Conservation (phyloP, 2,113 vertebrate species). For the Eurystomus gularis region DNA sequence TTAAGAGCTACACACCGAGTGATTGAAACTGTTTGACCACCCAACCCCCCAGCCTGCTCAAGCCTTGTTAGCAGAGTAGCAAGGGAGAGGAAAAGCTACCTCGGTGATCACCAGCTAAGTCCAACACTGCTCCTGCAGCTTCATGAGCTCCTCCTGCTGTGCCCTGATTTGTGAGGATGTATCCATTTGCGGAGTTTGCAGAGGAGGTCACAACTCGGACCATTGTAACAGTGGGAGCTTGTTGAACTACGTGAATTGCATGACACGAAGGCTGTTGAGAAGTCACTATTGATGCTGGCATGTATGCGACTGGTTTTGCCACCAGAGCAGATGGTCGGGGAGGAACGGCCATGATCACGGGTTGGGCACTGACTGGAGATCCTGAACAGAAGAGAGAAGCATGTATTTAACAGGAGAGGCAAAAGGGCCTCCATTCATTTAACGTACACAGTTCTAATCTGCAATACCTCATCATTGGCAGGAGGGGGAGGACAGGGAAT, state of each 20-base stretch:
- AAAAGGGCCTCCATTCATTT: not conserved
- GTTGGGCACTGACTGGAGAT: slow-evolving; percentile 91
- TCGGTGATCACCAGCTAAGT: slow-evolving; percentile 74
- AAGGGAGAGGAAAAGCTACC: slow-evolving; percentile 53
- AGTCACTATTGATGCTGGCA: slow-evolving; percentile 85
- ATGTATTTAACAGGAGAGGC: not conserved
- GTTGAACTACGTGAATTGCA: slow-evolving; percentile 89
- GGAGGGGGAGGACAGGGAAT: not conserved
- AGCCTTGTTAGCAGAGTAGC: not conserved
- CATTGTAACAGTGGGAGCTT: slow-evolving; percentile 92
- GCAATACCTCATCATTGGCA: not conserved
- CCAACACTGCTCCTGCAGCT: slow-evolving; percentile 70
- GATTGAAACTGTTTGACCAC: not conserved
- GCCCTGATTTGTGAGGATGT: slow-evolving; percentile 83
- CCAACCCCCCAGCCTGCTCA: not conserved
- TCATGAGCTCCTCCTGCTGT: slow-evolving; percentile 70
- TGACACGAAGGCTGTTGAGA: slow-evolving; percentile 82
- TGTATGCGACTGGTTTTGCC: slow-evolving; percentile 87
- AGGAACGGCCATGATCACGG: slow-evolving; percentile 93
- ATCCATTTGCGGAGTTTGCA: slow-evolving; percentile 87
- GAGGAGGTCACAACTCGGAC: slow-evolving; percentile 88
- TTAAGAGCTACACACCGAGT: not conserved
- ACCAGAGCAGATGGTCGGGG: slow-evolving; percentile 79
- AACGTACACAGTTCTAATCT: not conserved
- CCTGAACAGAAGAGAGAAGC: slow-evolving; percentile 68